Percentiles rank a stretch among this genome's conserved stretches.
Conservation (phyloP, 2,797 vertebrate genomes). For the Dromococcyx pavoninus region DNA sequence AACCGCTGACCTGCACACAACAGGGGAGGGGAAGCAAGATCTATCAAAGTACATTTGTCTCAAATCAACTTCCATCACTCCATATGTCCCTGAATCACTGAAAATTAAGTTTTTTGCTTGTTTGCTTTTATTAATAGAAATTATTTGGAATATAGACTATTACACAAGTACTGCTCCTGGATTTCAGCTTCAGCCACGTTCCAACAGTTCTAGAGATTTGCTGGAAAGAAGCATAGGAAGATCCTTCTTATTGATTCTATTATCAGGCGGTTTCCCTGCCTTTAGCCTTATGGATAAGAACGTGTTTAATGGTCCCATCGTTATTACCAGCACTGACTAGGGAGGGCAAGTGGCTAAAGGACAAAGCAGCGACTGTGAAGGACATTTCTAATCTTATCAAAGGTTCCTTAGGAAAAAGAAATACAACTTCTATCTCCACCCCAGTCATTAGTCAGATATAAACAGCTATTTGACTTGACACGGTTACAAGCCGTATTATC, state of each 20-base stretch:
- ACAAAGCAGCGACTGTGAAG: not conserved
- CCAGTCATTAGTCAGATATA: constrained; percentile 19
- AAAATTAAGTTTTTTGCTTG: not conserved
- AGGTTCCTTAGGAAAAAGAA: not conserved
- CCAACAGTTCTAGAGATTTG: not conserved
- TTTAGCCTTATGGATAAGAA: not conserved
- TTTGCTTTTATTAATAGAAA: not conserved
- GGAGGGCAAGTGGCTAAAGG: not conserved
- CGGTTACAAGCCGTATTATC: not conserved
- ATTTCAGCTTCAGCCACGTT: not conserved
- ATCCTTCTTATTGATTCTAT: not conserved
- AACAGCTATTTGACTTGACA: constrained; percentile 22
- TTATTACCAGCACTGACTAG: constrained; percentile 6
- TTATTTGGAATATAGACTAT: not conserved
- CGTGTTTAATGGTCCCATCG: not conserved
- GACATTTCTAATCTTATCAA: constrained; percentile 22
- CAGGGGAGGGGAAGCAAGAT: not conserved
- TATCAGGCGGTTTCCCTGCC: not conserved
- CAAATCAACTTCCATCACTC: not conserved
- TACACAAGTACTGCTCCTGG: not conserved
- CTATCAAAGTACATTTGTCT: not conserved
- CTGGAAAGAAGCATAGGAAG: not conserved
- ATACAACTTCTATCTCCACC: not conserved
- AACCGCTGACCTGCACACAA: not conserved
- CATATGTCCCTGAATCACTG: accelerated